Percentiles rank a stretch among this genome's conserved stretches.
phyloP scores from a whole-genome alignment of 2,888 invertebrate genomes.

The Drosophila diplacantha region DNA sequence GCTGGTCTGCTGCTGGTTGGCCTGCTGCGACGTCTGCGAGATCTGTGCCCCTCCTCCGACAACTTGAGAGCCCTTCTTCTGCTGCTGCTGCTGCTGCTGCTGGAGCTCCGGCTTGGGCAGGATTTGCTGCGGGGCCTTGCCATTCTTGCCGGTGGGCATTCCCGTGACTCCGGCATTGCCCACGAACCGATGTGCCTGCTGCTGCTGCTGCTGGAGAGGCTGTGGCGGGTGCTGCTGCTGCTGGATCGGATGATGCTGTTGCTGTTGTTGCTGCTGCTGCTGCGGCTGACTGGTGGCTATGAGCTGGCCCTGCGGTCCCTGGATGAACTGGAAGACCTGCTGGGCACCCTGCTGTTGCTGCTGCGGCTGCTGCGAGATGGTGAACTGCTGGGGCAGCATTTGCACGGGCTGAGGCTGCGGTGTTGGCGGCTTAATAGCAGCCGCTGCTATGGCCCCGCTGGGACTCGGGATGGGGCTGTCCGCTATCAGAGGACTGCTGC shows the following conservation, averaged over 20 bases:
- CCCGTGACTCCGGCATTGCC: slow-evolving; percentile 62
- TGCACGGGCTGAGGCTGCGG: slow-evolving; percentile 76
- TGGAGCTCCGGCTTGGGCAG: slow-evolving; percentile 80
- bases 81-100: slow-evolving; percentile 51
- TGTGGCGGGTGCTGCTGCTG: slow-evolving; percentile 56
- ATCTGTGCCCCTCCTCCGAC: slow-evolving; percentile 69
- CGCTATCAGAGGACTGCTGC: slow-evolving; percentile 77
- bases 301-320: slow-evolving; percentile 74
- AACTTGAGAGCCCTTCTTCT: slow-evolving; percentile 49
- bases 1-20: slow-evolving; percentile 70
- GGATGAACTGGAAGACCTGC: slow-evolving; percentile 74
- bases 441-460: slow-evolving; percentile 72
- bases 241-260: slow-evolving; percentile 27
- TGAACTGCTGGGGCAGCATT: slow-evolving; percentile 76
- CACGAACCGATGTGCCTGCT: slow-evolving; percentile 60
- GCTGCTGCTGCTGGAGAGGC: slow-evolving; percentile 49
- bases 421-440: slow-evolving; percentile 76
- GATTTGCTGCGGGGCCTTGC: slow-evolving; percentile 80
- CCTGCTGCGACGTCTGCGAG: slow-evolving; percentile 75
- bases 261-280: slow-evolving; percentile 35
- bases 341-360: slow-evolving; percentile 66
- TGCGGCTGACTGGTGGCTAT: slow-evolving; percentile 64
- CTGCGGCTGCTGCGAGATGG: slow-evolving; percentile 59
- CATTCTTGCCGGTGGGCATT: slow-evolving; percentile 63
- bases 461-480: slow-evolving; percentile 78